phyloP scores from a whole-genome alignment of 2,113 vertebrate species.

The Notothenia rossii region DNA sequence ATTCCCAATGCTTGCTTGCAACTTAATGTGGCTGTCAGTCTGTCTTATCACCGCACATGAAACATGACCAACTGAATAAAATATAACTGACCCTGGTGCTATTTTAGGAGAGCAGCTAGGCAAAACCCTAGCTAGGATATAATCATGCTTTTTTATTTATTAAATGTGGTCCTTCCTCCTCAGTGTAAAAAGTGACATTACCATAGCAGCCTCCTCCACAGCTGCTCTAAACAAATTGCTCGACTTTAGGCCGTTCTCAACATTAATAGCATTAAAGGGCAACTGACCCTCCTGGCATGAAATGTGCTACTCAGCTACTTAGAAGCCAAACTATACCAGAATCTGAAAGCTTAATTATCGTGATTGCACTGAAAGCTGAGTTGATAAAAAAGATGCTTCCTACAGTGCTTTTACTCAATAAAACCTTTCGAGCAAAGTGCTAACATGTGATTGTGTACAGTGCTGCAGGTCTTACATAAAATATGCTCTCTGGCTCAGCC shows the following conservation, averaged over 20 bases:
- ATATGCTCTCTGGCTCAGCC: constrained; percentile 37
- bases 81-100: neutral
- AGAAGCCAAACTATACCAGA: constrained; percentile 39
- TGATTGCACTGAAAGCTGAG: constrained; percentile 23
- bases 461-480: constrained; percentile 59
- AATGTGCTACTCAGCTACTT: constrained; percentile 27
- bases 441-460: constrained; percentile 25
- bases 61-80: constrained; percentile 1
- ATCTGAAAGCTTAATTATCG: constrained; percentile 60
- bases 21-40: neutral
- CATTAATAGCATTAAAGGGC: constrained; percentile 6
- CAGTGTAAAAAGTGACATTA: neutral
- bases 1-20: neutral
- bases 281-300: constrained; percentile 11
- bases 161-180: neutral
- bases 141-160: neutral
- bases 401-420: constrained; percentile 18
- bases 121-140: neutral
- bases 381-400: constrained; percentile 44
- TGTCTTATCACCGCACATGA: neutral
- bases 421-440: constrained; percentile 21
- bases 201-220: neutral
- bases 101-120: neutral
- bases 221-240: constrained; percentile 23
- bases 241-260: constrained; percentile 14